Conservation (phyloP, 2,797 vertebrate genomes). For the Myripristis jacobus region DNA sequence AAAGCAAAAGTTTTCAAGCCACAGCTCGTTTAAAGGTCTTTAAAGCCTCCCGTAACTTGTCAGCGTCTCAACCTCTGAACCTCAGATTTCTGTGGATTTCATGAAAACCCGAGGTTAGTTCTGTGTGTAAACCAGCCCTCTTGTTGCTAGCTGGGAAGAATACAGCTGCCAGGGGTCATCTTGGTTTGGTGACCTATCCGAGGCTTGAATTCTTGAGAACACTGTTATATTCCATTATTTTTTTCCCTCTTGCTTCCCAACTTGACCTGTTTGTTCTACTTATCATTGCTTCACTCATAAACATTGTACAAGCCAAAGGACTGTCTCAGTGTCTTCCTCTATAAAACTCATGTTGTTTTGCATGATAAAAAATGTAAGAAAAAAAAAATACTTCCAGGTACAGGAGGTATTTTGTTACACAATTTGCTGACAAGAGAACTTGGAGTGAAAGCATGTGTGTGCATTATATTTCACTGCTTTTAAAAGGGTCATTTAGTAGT, state of each 20-base stretch:
- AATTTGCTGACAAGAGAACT: no score
- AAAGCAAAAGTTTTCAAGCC: background rate
- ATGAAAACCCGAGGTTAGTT: slow-evolving; percentile 2
- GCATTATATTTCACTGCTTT: no score
- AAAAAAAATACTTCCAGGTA: background rate
- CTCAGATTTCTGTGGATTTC: slow-evolving; percentile 4
- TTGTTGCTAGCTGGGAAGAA: background rate
- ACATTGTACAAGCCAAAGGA: slow-evolving; percentile 22
- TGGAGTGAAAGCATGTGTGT: no score
- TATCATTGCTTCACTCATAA: slow-evolving; percentile 6
- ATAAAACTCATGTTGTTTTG: slow-evolving; percentile 1
- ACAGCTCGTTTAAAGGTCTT: background rate
- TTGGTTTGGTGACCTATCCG: background rate
- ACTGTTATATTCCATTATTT: background rate
- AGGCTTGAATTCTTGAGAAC: background rate
- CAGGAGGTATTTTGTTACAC: no score
- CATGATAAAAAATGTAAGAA: background rate
- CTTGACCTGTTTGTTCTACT: slow-evolving; percentile 27
- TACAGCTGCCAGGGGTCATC: slow-evolving; percentile 12
- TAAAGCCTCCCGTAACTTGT: background rate
- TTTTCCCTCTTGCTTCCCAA: background rate
- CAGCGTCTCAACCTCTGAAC: background rate
- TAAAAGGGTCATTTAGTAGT: no score
- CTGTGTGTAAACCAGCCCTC: slow-evolving; percentile 6
- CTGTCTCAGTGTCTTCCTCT: slow-evolving; percentile 4